Evolutionary conservation across 2,113 vertebrate species (phyloP).

Genomic region (Boleophthalmus pectinirostris): DNA sequence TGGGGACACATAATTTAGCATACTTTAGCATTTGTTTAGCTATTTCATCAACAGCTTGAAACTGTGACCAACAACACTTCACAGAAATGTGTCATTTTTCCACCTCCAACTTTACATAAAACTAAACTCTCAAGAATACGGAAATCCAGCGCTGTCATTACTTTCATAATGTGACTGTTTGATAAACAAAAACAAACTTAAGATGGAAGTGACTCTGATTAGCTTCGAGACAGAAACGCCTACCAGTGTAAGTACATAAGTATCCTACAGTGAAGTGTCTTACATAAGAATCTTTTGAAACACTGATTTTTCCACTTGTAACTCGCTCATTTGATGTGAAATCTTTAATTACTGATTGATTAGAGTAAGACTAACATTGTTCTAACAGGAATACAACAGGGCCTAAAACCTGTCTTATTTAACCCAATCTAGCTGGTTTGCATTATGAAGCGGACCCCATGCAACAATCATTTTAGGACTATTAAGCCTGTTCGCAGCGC

Average conservation of each 20-base stretch:
- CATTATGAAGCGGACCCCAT: no score
- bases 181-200: neutral
- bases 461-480: no score
- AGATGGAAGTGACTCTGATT: neutral
- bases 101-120: neutral
- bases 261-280: neutral
- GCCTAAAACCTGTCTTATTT: neutral
- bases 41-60: neutral
- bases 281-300: neutral
- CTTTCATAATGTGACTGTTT: neutral
- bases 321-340: neutral
- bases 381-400: no score
- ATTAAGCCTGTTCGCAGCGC: no score
- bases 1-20: constrained; percentile 2
- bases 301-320: neutral
- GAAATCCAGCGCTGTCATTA: neutral
- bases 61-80: constrained; percentile 1
- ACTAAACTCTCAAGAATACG: neutral
- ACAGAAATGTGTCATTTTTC: neutral
- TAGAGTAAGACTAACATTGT: neutral
- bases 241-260: neutral
- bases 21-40: constrained; percentile 1
- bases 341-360: neutral
- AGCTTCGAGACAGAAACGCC: neutral
- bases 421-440: no score